Conservation (phyloP, 2,113 vertebrate genomes). For the Cyrtonyx montezumae region DNA sequence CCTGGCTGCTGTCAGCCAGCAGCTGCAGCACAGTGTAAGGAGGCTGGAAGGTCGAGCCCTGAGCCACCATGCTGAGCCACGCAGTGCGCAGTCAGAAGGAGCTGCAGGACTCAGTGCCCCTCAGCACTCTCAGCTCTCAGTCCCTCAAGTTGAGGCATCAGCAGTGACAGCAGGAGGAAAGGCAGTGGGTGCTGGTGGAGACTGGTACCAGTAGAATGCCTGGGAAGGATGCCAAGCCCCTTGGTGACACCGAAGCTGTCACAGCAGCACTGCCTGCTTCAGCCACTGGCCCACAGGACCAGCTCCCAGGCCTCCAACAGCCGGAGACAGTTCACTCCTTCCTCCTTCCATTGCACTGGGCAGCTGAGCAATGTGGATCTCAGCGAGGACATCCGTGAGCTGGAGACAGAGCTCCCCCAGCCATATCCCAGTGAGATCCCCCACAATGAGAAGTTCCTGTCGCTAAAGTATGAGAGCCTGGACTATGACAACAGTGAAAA, state of each 20-base stretch:
- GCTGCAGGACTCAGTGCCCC: not conserved
- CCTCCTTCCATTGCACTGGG: conserved; percentile 82
- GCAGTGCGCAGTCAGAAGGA: conserved; percentile 48
- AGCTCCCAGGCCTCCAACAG: too few relatives aligned
- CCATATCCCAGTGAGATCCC: conserved; percentile 88
- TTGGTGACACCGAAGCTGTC: too few relatives aligned
- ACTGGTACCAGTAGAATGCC: not conserved
- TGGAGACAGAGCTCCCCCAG: conserved; percentile 75
- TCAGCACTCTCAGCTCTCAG: not conserved
- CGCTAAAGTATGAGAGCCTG: conserved; percentile 96
- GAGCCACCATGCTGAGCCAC: not conserved
- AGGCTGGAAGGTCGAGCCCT: conserved; percentile 65
- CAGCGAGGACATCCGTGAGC: conserved; percentile 80
- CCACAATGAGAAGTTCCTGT: conserved; percentile 95
- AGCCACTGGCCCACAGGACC: too few relatives aligned
- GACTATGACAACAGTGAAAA: conserved; percentile 99
- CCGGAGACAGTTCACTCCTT: conserved; percentile 74
- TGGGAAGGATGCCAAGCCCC: too few relatives aligned
- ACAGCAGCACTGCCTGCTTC: too few relatives aligned
- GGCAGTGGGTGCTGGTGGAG: not conserved
- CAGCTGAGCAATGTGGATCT: conserved; percentile 93
- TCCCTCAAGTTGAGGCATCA: not conserved
- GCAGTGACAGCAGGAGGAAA: not conserved
- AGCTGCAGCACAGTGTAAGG: conserved; percentile 44
- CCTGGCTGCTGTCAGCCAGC: too few relatives aligned